phyloP scores from a whole-genome alignment of 2,797 vertebrate species.

The Gallinago stenura region DNA sequence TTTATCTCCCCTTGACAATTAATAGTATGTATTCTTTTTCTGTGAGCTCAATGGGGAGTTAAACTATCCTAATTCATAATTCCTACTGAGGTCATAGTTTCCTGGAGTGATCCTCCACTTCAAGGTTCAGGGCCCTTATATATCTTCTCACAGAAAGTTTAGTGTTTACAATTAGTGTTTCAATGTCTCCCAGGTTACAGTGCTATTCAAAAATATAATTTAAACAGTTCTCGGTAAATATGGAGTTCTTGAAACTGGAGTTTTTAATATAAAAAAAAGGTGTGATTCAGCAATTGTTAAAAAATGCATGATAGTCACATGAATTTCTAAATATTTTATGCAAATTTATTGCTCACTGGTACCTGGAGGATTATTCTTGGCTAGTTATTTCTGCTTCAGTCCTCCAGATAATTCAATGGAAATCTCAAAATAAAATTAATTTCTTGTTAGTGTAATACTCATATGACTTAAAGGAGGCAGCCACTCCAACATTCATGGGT shows the following conservation, averaged over 20 bases:
- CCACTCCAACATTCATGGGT: not conserved
- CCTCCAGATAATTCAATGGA: not conserved
- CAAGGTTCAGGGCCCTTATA: not conserved
- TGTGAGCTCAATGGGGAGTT: not conserved
- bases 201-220: not conserved
- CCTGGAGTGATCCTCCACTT: not conserved
- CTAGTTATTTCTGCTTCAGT: not conserved
- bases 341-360: not conserved
- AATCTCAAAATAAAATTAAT: not conserved
- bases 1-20: not conserved
- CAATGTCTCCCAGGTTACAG: not conserved
- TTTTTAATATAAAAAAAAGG: not conserved
- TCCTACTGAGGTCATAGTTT: not conserved
- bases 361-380: not conserved
- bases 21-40: not conserved
- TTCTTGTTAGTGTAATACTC: not conserved
- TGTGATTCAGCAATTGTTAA: not conserved
- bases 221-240: not conserved
- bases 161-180: not conserved
- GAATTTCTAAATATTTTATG: not conserved
- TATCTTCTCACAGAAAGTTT: not conserved
- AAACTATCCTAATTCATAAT: not conserved
- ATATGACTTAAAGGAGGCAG: not conserved
- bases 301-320: not conserved
- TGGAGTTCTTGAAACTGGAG: not conserved